Conservation (phyloP, 2,797 vertebrate genomes). For the Catharus ustulatus region DNA sequence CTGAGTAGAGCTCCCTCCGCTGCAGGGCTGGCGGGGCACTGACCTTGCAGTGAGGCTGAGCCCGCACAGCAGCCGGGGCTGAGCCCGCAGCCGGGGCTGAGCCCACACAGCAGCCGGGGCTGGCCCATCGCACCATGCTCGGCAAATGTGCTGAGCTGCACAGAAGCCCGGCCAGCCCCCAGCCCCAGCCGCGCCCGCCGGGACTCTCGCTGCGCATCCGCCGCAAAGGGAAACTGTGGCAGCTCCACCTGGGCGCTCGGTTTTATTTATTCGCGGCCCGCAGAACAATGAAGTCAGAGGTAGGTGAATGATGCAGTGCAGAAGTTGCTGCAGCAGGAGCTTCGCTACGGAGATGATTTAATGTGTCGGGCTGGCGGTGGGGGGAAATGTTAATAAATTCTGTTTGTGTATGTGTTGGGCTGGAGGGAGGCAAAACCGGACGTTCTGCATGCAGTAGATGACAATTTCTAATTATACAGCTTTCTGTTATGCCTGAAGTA, state of each 20-base stretch:
- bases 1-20: not conserved
- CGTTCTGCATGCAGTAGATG: constrained; percentile 13
- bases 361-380: not conserved
- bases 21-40: constrained; percentile 51
- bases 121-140: constrained; percentile 21
- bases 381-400: constrained; percentile 22
- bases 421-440: not conserved
- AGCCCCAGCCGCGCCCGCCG: constrained; percentile 51
- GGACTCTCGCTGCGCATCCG: not conserved
- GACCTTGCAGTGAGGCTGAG: constrained; percentile 78
- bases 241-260: constrained; percentile 31
- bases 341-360: constrained; percentile 42
- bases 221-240: not conserved
- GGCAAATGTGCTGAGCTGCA: constrained; percentile 73
- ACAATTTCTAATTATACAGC: constrained; percentile 52
- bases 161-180: constrained; percentile 50
- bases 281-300: constrained; percentile 74
- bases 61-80: constrained; percentile 35
- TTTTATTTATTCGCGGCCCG: constrained; percentile 36
- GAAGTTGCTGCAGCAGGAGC: constrained; percentile 73
- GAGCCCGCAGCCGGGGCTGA: not conserved
- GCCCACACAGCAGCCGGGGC: not conserved
- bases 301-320: constrained; percentile 78
- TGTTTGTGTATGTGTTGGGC: not conserved
- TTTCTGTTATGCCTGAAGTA: constrained; percentile 70